Evolutionary conservation across 2,888 invertebrate species (phyloP).

Genomic region (Smittia sp.): DNA sequence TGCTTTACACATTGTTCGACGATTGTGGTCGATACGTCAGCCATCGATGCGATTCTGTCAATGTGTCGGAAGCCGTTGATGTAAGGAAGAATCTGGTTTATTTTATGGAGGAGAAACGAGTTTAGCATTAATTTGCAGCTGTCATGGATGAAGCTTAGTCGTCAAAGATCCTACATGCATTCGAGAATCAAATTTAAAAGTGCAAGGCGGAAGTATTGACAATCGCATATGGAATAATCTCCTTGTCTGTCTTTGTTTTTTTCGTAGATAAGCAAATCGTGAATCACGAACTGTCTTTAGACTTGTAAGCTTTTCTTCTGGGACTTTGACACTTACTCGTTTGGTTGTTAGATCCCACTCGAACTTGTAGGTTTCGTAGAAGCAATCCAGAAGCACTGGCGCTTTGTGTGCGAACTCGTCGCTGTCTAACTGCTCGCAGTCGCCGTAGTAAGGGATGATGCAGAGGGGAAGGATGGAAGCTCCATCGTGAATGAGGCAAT

Average conservation of each 20-base stretch:
- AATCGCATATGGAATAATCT: no score
- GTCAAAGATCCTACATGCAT: no score
- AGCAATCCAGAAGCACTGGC: constrained; percentile 71
- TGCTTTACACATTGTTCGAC: constrained; percentile 80
- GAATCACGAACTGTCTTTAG: no score
- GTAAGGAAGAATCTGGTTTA: constrained; percentile 65
- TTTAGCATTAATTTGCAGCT: neutral
- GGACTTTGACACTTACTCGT: constrained; percentile 57
- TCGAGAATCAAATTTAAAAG: no score
- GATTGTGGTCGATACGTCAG: constrained; percentile 77
- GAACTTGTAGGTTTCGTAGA: constrained; percentile 59
- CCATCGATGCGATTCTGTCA: constrained; percentile 71
- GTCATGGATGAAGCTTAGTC: neutral
- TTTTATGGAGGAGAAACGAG: neutral
- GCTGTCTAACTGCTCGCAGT: constrained; percentile 56
- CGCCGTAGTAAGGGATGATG: constrained; percentile 66
- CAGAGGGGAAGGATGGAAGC: constrained; percentile 64
- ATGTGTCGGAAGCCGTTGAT: constrained; percentile 81
- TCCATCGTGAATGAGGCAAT: constrained; percentile 66
- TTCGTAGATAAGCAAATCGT: no score
- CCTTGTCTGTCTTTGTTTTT: no score
- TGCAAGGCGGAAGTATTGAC: no score
- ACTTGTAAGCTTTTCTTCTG: no score
- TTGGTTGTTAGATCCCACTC: constrained; percentile 82
- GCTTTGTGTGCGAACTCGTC: constrained; percentile 76